Evolutionary conservation across 2,888 invertebrate species (phyloP), one percentile per base, ranked within the genome.

Genomic region (Deladenus siricidicola): DNA sequence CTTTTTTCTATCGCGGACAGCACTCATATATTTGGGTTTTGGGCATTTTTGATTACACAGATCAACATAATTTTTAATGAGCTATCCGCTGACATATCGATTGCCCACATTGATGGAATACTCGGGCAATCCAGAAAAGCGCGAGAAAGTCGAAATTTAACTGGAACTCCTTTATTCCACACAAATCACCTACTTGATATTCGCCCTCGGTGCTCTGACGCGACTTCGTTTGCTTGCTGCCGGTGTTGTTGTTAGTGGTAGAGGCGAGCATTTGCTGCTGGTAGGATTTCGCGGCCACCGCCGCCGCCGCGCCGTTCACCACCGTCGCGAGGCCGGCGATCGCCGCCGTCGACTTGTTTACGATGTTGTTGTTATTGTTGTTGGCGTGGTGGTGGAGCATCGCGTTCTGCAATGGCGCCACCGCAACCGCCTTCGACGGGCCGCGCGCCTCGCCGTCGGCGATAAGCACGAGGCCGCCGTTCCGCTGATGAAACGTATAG

Each of bases 171-270:
- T n/a, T n/a, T n/a, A n/a, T n/a, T n/a, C n/a, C n/a, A n/a, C n/a
- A n/a, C n/a, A n/a, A n/a, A 45, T 4, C 6, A 34, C 60, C 19
- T 19, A 75, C 74, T 70, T 76, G 76, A 62, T 76, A 76, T 56
- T 76, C 76, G 49, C 76, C 76, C 55, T 76, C 76, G 14, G 70
- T 67, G 34, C 67, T 64, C 44, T 66, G 68, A 26, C 67, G 56
- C 8, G 65, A 67, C 50, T 75, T 75, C 39, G 67, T 34, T 10
- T 57, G 50, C 47, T 42, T 17, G 8, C 8, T 23, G n/a, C 30
- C 53, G 19, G 23, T 34, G 53, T n/a, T 34, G 24, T n/a, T n/a
- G n/a, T 47, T 47, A 6, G 19, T 47, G 24, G 50, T 28, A 10
- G 50, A 50, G 10, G 53, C 39, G 1, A 53, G 53, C 24, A 39